These are phyloP conservation scores for Piezodorus guildinii DNA, from an alignment of 1,140 invertebrate genomes.

Conservation along the genomic window DNA sequence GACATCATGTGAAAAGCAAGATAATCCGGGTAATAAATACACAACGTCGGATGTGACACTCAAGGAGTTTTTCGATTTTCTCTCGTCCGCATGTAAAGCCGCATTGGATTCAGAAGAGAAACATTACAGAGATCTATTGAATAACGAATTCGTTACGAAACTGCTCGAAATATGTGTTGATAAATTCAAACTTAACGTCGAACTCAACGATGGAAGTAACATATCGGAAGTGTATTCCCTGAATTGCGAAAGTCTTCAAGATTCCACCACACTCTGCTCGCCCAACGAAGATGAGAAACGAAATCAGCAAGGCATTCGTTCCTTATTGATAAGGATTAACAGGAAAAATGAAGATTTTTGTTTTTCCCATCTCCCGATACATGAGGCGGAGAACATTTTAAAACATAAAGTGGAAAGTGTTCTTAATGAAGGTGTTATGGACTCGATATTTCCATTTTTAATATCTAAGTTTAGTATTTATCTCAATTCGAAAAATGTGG, in stretches of 20 bases:
- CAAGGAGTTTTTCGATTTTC: conserved; percentile 19
- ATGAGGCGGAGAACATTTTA: conserved; percentile 9
- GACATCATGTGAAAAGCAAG: neutral
- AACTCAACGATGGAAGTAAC: neutral
- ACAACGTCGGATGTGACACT: neutral
- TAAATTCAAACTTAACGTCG: conserved; percentile 1
- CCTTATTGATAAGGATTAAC: conserved; percentile 1
- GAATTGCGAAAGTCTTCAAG: neutral
- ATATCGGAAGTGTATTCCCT: neutral
- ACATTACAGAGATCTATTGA: neutral
- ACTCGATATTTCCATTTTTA: conserved; percentile 61
- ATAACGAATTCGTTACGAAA: conserved; percentile 3
- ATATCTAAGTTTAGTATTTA: conserved; percentile 35
- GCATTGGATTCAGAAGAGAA: conserved; percentile 16
- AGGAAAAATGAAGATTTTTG: neutral
- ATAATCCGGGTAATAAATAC: neutral
- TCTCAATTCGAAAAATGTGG: conserved; percentile 14
- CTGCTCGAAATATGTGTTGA: neutral
- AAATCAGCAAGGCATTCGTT: neutral
- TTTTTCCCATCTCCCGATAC: neutral
- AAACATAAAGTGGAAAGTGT: conserved; percentile 43
- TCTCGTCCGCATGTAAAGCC: conserved; percentile 17
- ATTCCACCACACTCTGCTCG: neutral
- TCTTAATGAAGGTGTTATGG: conserved; percentile 61
- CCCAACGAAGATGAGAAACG: neutral